These are phyloP conservation scores for Lophura swinhoii DNA, from an alignment of 2,797 vertebrate species.

Conservation along the genomic window DNA sequence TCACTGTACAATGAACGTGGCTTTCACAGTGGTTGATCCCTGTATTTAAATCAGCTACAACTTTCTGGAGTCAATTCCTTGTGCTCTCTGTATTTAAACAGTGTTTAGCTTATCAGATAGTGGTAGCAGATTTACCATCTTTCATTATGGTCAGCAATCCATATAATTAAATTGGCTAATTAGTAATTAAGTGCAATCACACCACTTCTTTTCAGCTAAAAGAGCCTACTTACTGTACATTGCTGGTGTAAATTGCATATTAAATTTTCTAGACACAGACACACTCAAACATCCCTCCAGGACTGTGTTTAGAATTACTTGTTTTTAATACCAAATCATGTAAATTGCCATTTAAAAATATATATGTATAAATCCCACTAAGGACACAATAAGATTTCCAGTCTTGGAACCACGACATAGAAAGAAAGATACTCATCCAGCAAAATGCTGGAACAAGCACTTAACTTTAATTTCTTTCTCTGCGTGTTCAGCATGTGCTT, in stretches of 20 bases:
- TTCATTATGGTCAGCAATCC: constrained; percentile 75
- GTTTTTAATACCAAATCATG: constrained; percentile 30
- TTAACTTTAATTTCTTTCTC: constrained; percentile 1
- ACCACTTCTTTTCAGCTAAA: constrained; percentile 73
- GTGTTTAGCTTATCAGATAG: constrained; percentile 54
- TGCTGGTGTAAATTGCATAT: constrained; percentile 75
- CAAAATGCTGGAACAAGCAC: not conserved
- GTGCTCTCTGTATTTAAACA: constrained; percentile 38
- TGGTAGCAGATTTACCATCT: constrained; percentile 68
- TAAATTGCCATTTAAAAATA: not conserved
- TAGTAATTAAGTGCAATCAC: constrained; percentile 73
- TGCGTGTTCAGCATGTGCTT: not conserved
- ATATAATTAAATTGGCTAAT: constrained; percentile 74
- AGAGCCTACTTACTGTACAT: constrained; percentile 67
- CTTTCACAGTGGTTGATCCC: not conserved
- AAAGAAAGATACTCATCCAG: not conserved
- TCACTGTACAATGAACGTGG: not conserved
- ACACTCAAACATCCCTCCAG: constrained; percentile 55
- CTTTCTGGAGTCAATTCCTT: constrained; percentile 32
- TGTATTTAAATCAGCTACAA: constrained; percentile 13
- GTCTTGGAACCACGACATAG: not conserved
- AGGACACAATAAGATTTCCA: not conserved
- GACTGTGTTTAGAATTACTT: constrained; percentile 64
- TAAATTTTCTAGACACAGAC: constrained; percentile 70
- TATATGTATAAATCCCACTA: not conserved